Percentiles rank a stretch among this genome's conserved stretches.
Evolutionary conservation across 1,140 invertebrate species (phyloP).

Genomic region (Linepithema humile): DNA sequence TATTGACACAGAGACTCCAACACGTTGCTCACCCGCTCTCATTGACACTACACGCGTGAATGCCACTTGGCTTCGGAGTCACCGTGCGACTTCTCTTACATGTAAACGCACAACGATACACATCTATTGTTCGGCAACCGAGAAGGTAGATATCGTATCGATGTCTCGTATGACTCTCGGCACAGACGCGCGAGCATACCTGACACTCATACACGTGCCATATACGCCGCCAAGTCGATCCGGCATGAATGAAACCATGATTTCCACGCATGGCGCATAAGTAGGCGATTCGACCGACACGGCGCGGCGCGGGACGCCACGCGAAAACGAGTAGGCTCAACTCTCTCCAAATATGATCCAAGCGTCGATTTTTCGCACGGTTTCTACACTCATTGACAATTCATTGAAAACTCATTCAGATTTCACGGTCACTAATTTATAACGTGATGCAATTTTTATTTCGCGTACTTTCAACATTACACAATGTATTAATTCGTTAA

Average conservation of each 20-base stretch:
- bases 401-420: background rate
- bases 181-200: background rate
- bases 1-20: conserved; percentile 47
- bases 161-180: background rate
- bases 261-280: conserved; percentile 77
- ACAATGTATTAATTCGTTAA: background rate
- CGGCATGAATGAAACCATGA: conserved; percentile 81
- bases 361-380: conserved; percentile 1
- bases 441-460: background rate
- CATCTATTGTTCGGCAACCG: conserved; percentile 38
- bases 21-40: conserved; percentile 21
- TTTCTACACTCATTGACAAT: background rate
- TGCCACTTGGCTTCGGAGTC: conserved; percentile 23
- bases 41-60: conserved; percentile 42
- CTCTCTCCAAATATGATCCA: background rate
- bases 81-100: conserved; percentile 32
- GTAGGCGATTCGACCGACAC: conserved; percentile 55
- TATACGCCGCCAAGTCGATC: conserved; percentile 67
- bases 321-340: conserved; percentile 21
- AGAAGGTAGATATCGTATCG: conserved; percentile 22
- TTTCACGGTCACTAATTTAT: background rate
- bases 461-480: background rate
- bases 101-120: background rate
- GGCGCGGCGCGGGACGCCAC: background rate
- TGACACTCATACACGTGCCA: conserved; percentile 32